A percentile compares a stretch with the other conserved stretches of the same genome.
phyloP scores from a whole-genome alignment of 2,113 vertebrate genomes.

The Cathartes aura region DNA sequence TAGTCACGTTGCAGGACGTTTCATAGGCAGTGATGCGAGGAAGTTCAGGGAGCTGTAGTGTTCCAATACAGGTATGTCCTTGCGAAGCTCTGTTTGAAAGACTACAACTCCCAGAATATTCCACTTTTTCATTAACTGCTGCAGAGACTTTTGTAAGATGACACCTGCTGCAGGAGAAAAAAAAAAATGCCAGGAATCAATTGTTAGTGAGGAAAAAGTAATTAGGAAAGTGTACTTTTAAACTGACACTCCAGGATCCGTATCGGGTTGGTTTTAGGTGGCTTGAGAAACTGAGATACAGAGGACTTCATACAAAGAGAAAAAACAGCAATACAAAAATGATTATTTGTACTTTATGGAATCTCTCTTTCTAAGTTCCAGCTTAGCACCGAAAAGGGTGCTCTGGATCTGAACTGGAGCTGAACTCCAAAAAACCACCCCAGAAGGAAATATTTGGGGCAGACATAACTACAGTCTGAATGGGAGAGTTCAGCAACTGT shows the following conservation, averaged over 20 bases:
- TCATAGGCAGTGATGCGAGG: conserved; percentile 48
- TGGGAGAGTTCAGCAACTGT: background rate
- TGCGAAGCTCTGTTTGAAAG: conserved; percentile 75
- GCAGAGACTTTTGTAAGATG: conserved; percentile 60
- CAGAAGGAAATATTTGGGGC: background rate
- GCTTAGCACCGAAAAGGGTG: background rate
- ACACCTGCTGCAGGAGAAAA: conserved; percentile 33
- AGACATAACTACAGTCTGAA: background rate
- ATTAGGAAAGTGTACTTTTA: background rate
- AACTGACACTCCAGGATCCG: background rate
- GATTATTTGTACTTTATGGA: background rate
- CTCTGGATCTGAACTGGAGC: background rate
- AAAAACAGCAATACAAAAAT: background rate
- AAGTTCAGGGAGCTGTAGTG: conserved; percentile 72
- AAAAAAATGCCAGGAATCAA: background rate
- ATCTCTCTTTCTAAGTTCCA: background rate
- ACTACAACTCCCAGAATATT: conserved; percentile 72
- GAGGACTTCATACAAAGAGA: background rate
- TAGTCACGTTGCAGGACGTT: conserved; percentile 21
- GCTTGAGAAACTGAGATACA: background rate
- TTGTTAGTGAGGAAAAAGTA: background rate
- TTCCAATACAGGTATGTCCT: conserved; percentile 72
- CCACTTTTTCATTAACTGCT: conserved; percentile 57
- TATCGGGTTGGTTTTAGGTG: background rate
- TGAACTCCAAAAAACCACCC: background rate